phyloP scores from a whole-genome alignment of 2,888 invertebrate species.

The Caenorhabditis sinica region DNA sequence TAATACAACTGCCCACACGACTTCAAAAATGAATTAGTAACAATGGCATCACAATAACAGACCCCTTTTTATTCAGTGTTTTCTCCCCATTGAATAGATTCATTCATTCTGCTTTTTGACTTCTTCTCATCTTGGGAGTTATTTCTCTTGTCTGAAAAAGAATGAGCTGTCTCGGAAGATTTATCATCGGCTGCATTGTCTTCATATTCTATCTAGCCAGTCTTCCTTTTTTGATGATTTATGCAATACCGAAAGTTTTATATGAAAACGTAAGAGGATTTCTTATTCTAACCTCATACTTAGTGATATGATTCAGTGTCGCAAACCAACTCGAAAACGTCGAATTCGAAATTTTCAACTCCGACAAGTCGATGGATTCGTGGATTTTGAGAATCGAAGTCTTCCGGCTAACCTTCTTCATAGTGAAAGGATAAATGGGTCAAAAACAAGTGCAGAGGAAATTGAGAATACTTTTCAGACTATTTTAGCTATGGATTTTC shows the following conservation, averaged over 20 bases:
- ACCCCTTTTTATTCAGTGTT: not conserved
- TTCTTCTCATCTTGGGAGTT: not conserved
- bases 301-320: slow-evolving; percentile 9
- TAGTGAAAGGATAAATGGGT: slow-evolving; percentile 23
- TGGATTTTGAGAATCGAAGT: slow-evolving; percentile 35
- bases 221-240: slow-evolving; percentile 21
- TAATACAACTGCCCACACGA: slow-evolving; percentile 37
- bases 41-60: not conserved
- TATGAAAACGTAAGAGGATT: slow-evolving; percentile 10
- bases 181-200: slow-evolving; percentile 3
- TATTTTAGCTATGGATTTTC: slow-evolving; percentile 12
- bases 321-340: slow-evolving; percentile 17
- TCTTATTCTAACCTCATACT: too few species aligned
- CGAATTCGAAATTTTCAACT: slow-evolving; percentile 16
- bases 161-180: slow-evolving; percentile 29
- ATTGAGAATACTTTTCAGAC: slow-evolving; percentile 28
- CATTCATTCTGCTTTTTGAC: slow-evolving; percentile 17
- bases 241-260: slow-evolving; percentile 27
- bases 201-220: slow-evolving; percentile 24
- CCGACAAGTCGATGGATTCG: slow-evolving; percentile 17
- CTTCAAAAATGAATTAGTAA: slow-evolving; percentile 14
- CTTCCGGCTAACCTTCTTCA: slow-evolving; percentile 21
- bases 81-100: not conserved
- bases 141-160: slow-evolving; percentile 3
- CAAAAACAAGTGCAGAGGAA: slow-evolving; percentile 4